Percentiles rank a stretch among this genome's conserved stretches.
These are phyloP conservation scores for Laupala kohalensis DNA, from an alignment of 1,140 invertebrate genomes.

Conservation along the genomic window DNA sequence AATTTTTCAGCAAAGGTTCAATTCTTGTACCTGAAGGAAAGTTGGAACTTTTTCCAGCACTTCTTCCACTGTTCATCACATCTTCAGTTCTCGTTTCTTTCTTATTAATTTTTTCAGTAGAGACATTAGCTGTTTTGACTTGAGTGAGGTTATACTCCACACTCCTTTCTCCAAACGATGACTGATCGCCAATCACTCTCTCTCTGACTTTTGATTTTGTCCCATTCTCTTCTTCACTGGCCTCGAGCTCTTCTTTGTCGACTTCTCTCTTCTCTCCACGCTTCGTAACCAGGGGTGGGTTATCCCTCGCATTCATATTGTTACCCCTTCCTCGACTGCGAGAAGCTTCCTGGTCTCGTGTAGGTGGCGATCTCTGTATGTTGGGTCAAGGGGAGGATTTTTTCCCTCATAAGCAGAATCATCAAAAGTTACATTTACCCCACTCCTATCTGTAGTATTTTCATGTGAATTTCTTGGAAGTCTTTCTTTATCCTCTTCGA, in stretches of 20 bases:
- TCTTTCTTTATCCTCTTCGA: neutral
- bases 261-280: constrained; percentile 34
- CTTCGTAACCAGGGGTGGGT: constrained; percentile 25
- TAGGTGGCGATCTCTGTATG: constrained; percentile 24
- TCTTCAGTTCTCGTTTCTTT: no score
- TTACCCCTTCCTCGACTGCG: neutral
- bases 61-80: no score
- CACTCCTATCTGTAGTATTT: neutral
- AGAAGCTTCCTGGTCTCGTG: neutral
- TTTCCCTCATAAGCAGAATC: constrained; percentile 17
- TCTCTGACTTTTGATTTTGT: constrained; percentile 32
- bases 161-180: no score
- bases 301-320: no score
- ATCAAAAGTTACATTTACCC: neutral
- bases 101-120: no score
- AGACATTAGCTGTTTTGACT: no score
- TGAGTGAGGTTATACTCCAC: no score
- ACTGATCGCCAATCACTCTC: no score
- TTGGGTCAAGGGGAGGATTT: constrained; percentile 35
- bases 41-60: no score
- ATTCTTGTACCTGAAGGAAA: no score
- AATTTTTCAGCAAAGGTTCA: no score
- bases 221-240: constrained; percentile 33
- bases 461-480: neutral
- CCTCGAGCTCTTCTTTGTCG: constrained; percentile 34